These are phyloP conservation scores for Periophthalmodon schlosseri DNA, from an alignment of 2,113 vertebrate genomes.

Conservation along the genomic window DNA sequence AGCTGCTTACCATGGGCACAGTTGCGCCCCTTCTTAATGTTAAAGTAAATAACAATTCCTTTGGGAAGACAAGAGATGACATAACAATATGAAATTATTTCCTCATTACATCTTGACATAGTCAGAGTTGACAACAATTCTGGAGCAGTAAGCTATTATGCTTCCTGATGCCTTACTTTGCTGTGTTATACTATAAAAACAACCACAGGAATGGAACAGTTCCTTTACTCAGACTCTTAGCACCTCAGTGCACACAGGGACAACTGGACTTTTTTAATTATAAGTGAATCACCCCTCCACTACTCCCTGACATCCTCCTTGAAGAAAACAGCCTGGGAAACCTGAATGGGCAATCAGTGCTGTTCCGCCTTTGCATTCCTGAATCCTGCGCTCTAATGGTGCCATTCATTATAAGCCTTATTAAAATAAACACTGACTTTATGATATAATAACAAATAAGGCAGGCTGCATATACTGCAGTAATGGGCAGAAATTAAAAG, in stretches of 20 bases:
- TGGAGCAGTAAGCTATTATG: slow-evolving; percentile 16
- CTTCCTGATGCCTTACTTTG: slow-evolving; percentile 15
- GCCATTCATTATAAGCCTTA: slow-evolving; percentile 73
- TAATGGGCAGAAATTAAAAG: slow-evolving; percentile 67
- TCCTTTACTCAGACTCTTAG: slow-evolving; percentile 34
- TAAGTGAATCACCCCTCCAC: slow-evolving; percentile 45
- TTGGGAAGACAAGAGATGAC: slow-evolving; percentile 3
- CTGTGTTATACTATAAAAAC: slow-evolving; percentile 29
- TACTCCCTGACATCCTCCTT: slow-evolving; percentile 23
- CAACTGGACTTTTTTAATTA: slow-evolving; percentile 70
- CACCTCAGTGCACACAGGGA: slow-evolving; percentile 44
- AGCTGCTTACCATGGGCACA: slow-evolving; percentile 47
- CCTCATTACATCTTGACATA: slow-evolving; percentile 21
- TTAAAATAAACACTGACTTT: slow-evolving; percentile 74
- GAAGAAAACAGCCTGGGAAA: slow-evolving; percentile 62
- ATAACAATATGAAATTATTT: slow-evolving; percentile 25
- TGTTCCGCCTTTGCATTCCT: slow-evolving; percentile 59
- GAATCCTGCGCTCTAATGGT: slow-evolving; percentile 65
- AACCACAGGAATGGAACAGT: slow-evolving; percentile 19
- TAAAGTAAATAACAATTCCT: slow-evolving; percentile 23
- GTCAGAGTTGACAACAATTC: slow-evolving; percentile 22
- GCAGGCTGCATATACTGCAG: slow-evolving; percentile 48
- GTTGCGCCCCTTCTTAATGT: slow-evolving; percentile 21
- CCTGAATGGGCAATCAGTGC: slow-evolving; percentile 70
- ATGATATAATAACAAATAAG: slow-evolving; percentile 73